Evolutionary conservation across 2,113 vertebrate species (phyloP).

Genomic region (Hypomesus transpacificus): DNA sequence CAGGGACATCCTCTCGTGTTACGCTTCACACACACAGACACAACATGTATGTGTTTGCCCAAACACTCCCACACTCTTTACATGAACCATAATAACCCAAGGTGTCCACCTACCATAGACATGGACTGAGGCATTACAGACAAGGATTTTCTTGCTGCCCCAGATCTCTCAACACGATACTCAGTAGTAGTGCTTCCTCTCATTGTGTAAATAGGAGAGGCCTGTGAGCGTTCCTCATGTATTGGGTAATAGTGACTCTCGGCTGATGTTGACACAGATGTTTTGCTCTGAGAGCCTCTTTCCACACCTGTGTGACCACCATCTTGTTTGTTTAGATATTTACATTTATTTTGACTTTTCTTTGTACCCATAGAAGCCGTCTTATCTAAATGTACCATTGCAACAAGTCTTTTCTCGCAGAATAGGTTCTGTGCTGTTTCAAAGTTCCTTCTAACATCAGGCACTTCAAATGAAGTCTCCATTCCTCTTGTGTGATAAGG

Average conservation of each 20-base stretch:
- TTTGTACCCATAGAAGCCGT: background rate
- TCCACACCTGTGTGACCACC: background rate
- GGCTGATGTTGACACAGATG: background rate
- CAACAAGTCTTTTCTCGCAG: constrained; percentile 7
- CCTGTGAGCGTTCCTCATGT: background rate
- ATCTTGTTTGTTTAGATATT: background rate
- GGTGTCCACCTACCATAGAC: constrained; percentile 5
- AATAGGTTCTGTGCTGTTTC: background rate
- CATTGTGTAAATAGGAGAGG: background rate
- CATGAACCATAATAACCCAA: background rate
- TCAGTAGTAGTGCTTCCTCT: background rate
- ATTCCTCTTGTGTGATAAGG: background rate
- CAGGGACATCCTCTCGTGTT: background rate
- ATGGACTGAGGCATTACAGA: background rate
- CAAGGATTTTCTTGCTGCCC: background rate
- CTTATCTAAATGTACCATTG: constrained; percentile 14
- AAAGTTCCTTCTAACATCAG: background rate
- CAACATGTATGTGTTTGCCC: background rate
- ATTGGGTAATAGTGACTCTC: background rate
- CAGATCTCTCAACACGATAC: background rate
- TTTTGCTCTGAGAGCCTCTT: background rate
- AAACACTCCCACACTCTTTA: constrained; percentile 4
- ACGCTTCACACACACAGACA: background rate
- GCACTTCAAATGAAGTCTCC: background rate
- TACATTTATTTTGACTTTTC: background rate